phyloP scores from a whole-genome alignment of 2,888 invertebrate genomes.

The Ptychoptera contaminata region DNA sequence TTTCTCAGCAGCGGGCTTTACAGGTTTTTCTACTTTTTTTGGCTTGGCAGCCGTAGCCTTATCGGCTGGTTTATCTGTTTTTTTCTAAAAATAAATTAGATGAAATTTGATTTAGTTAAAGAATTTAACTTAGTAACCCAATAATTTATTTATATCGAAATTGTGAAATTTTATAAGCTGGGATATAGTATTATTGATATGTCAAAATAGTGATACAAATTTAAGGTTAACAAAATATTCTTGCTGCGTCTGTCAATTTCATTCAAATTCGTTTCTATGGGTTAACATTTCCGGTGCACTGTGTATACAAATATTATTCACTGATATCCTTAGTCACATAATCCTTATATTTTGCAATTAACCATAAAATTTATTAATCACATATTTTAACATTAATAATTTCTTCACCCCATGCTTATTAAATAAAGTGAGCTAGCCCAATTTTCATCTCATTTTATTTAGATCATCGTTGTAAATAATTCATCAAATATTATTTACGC shows the following conservation, averaged over 20 bases:
- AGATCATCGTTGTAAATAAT: constrained; percentile 4
- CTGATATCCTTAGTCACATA: background rate
- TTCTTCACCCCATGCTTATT: background rate
- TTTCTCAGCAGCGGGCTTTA: constrained; percentile 30
- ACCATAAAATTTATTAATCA: background rate
- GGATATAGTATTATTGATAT: no score
- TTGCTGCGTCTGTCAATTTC: no score
- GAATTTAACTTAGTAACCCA: no score
- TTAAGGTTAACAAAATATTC: background rate
- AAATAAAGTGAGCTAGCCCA: background rate
- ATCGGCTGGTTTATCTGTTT: constrained; percentile 14
- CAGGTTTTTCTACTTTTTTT: constrained; percentile 20
- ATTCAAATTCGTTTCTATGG: no score
- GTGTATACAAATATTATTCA: background rate
- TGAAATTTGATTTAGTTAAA: no score
- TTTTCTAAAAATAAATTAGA: constrained; percentile 7
- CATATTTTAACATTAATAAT: background rate
- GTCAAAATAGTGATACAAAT: background rate
- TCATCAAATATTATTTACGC: background rate
- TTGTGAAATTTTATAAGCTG: background rate
- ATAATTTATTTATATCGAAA: background rate
- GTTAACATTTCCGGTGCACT: background rate
- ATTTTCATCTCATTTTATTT: constrained; percentile 4
- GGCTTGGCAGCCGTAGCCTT: constrained; percentile 10
- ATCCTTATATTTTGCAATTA: background rate